Percentiles rank a stretch among this genome's conserved stretches.
Evolutionary conservation across 2,797 vertebrate genomes (phyloP).

Genomic region (Lacerta agilis): DNA sequence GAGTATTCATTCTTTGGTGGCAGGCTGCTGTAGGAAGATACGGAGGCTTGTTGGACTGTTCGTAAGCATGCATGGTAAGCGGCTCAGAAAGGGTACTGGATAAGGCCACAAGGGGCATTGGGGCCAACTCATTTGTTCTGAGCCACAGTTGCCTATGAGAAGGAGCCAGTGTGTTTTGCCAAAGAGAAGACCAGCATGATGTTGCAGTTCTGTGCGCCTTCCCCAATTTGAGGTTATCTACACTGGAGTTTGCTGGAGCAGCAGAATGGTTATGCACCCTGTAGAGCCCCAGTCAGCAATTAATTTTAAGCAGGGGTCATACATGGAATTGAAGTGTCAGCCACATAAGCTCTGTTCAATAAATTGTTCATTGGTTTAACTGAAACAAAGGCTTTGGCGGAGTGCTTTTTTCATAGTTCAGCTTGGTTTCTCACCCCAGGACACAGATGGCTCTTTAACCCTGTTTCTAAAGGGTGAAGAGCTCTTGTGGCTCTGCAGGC

Average conservation of each 20-base stretch:
- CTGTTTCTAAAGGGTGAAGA: background rate
- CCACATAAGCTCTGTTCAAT: background rate
- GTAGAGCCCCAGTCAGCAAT: background rate
- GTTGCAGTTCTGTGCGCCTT: background rate
- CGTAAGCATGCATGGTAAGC: background rate
- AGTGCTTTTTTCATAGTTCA: too few relatives aligned
- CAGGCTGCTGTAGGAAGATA: background rate
- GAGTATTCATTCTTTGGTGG: too few relatives aligned
- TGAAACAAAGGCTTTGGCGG: too few relatives aligned
- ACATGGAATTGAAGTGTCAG: too few relatives aligned
- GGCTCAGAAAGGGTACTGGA: background rate
- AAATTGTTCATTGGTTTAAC: background rate
- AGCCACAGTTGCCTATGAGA: background rate
- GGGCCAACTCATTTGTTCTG: background rate
- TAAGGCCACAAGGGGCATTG: background rate
- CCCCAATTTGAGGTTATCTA: background rate
- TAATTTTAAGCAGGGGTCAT: too few relatives aligned
- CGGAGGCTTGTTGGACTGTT: background rate
- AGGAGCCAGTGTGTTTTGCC: background rate
- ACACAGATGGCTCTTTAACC: background rate
- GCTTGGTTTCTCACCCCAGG: too few relatives aligned
- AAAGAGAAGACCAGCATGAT: background rate
- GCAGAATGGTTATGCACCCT: background rate
- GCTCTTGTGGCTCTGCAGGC: background rate
- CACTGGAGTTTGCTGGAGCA: background rate